phyloP scores from a whole-genome alignment of 2,113 vertebrate species.

The Odontesthes bonariensis region DNA sequence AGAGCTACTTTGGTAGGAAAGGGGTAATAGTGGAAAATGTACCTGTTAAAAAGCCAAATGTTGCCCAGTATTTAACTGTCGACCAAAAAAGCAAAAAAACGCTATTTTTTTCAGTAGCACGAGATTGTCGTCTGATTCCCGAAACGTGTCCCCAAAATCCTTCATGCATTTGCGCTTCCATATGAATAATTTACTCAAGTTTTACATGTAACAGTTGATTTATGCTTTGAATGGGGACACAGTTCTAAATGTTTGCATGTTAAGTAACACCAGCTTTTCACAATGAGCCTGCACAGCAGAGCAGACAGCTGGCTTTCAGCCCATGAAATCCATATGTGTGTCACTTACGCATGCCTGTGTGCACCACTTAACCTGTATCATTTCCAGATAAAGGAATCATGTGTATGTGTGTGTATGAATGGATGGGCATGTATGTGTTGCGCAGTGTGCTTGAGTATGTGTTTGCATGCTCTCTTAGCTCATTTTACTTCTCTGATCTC shows the following conservation, averaged over 20 bases:
- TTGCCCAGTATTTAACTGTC: background rate
- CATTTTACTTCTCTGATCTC: constrained; percentile 84
- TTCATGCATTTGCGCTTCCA: background rate
- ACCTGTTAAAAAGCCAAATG: background rate
- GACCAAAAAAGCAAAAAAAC: too few relatives aligned
- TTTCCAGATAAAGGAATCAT: constrained; percentile 34
- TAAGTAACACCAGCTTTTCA: constrained; percentile 67
- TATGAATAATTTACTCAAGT: constrained; percentile 22
- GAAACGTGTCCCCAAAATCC: constrained; percentile 1
- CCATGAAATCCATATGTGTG: constrained; percentile 46
- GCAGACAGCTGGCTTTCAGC: constrained; percentile 69
- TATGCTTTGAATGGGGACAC: constrained; percentile 38
- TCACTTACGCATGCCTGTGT: constrained; percentile 17
- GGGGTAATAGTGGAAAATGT: background rate
- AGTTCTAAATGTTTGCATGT: constrained; percentile 56
- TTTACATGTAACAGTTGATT: constrained; percentile 44
- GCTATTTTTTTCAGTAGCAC: too few relatives aligned
- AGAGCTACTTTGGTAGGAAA: too few relatives aligned
- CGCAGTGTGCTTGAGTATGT: constrained; percentile 15
- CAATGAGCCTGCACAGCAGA: constrained; percentile 54
- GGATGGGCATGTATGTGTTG: constrained; percentile 26
- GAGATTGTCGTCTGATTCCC: constrained; percentile 14
- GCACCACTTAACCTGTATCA: constrained; percentile 45
- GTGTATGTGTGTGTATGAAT: constrained; percentile 21
- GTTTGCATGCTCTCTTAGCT: constrained; percentile 53